phyloP scores from a whole-genome alignment of 2,797 vertebrate genomes.

The Chanos chanos region DNA sequence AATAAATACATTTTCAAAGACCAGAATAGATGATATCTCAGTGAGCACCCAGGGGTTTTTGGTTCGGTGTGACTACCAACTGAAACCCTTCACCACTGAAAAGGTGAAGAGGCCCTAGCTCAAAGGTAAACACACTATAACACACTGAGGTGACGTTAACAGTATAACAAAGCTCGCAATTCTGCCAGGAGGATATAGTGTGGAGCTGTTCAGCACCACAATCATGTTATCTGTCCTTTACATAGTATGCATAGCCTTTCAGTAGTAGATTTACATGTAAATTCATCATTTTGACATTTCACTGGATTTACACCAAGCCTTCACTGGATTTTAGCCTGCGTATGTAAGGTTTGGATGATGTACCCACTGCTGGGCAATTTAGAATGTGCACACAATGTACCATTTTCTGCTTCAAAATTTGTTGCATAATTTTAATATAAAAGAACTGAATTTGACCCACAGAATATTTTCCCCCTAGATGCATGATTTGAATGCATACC shows the following conservation, averaged over 20 bases:
- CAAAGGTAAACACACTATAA: not conserved
- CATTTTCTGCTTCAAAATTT: conserved; percentile 1
- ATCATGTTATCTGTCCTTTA: conserved; percentile 33
- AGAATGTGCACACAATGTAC: not conserved
- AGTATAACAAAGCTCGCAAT: conserved; percentile 14
- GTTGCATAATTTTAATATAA: conserved; percentile 7
- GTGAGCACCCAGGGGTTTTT: not conserved
- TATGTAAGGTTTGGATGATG: conserved; percentile 2
- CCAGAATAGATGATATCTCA: conserved; percentile 2
- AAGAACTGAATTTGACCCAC: conserved; percentile 1
- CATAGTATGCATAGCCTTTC: conserved; percentile 40
- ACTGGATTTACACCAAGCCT: conserved; percentile 34
- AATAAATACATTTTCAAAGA: conserved; percentile 19
- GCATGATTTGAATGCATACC: conserved; percentile 28
- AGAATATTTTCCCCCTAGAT: not conserved
- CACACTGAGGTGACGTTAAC: conserved; percentile 21
- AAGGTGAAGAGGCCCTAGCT: not conserved
- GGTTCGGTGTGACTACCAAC: not conserved
- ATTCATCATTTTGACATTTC: conserved; percentile 59
- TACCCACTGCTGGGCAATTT: conserved; percentile 3
- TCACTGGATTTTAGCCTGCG: conserved; percentile 15
- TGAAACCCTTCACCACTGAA: not conserved
- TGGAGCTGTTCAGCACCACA: conserved; percentile 25
- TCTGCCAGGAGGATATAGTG: not conserved
- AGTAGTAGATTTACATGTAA: conserved; percentile 75